Conservation (phyloP, 2,888 invertebrate genomes). For the Eugnorisma glareosa region DNA sequence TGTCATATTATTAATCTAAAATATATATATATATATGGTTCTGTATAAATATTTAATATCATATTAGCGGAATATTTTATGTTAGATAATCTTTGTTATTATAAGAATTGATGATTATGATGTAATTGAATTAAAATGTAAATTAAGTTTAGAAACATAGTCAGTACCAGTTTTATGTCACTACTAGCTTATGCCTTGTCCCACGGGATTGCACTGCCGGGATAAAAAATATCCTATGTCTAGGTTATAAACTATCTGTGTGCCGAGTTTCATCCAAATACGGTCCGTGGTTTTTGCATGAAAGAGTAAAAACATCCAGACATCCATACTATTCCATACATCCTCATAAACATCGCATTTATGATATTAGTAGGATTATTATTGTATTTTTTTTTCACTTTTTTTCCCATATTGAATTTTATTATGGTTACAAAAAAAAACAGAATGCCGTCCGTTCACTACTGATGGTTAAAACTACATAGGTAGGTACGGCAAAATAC, state of each 20-base stretch:
- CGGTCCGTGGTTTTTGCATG: too few species aligned
- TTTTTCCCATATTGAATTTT: constrained; percentile 1
- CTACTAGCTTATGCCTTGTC: neutral
- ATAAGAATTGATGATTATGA: constrained; percentile 1
- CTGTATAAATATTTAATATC: constrained; percentile 3
- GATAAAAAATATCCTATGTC: too few species aligned
- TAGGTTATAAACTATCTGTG: too few species aligned
- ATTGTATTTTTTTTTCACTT: too few species aligned
- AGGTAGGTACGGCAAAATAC: neutral
- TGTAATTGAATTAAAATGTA: constrained; percentile 22
- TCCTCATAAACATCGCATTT: too few species aligned
- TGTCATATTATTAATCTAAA: neutral
- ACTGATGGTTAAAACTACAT: neutral
- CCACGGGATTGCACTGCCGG: too few species aligned
- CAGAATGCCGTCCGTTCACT: constrained; percentile 14
- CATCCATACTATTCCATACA: too few species aligned
- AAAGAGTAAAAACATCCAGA: too few species aligned
- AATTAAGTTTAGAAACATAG: constrained; percentile 10
- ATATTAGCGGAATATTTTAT: neutral
- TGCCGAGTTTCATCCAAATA: too few species aligned
- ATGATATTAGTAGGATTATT: too few species aligned
- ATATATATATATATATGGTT: too few species aligned
- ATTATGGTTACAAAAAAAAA: constrained; percentile 1
- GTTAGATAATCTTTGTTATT: neutral
- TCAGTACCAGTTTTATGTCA: constrained; percentile 4